Percentiles rank a stretch among this genome's conserved stretches.
These are phyloP conservation scores for Conopomorpha cramerella DNA, from an alignment of 1,140 invertebrate species.

Conservation along the genomic window DNA sequence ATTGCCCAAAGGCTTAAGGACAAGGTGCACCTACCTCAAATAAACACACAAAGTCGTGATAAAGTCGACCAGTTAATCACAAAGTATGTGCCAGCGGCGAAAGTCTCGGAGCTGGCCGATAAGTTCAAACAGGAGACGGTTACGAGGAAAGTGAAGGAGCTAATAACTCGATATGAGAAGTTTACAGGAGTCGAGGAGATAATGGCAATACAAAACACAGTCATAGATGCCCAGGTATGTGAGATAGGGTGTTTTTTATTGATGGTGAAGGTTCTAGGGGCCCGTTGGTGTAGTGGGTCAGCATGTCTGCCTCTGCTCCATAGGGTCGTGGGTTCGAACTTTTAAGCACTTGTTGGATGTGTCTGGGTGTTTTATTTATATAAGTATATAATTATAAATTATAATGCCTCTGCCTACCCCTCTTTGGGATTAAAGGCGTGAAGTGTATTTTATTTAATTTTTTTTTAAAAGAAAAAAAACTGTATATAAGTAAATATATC, in stretches of 20 bases:
- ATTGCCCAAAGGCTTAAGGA: slow-evolving; percentile 32
- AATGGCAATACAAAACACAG: slow-evolving; percentile 51
- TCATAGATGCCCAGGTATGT: slow-evolving; percentile 49
- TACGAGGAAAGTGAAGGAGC: slow-evolving; percentile 27
- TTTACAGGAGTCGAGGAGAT: slow-evolving; percentile 56
- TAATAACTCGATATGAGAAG: slow-evolving; percentile 51
- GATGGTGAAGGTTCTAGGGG: not conserved
- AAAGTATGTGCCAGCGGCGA: slow-evolving; percentile 32
- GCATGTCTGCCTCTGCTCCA: not conserved
- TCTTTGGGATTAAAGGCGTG: too few relatives aligned
- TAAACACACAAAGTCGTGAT: slow-evolving; percentile 20
- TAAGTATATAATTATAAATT: too few relatives aligned
- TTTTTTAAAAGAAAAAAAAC: too few relatives aligned
- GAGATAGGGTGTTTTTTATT: too few relatives aligned
- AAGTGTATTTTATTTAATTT: too few relatives aligned
- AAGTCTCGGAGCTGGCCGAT: slow-evolving; percentile 33
- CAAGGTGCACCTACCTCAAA: slow-evolving; percentile 27
- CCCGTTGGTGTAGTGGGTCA: not conserved
- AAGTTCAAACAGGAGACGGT: slow-evolving; percentile 36
- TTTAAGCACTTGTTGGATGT: too few relatives aligned
- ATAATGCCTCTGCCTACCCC: too few relatives aligned
- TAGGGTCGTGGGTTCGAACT: not conserved
- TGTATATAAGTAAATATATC: too few relatives aligned
- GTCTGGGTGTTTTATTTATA: too few relatives aligned
- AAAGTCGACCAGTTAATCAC: slow-evolving; percentile 40